These are phyloP conservation scores for Linyphia triangularis DNA, from an alignment of 2,888 invertebrate genomes.

Conservation along the genomic window DNA sequence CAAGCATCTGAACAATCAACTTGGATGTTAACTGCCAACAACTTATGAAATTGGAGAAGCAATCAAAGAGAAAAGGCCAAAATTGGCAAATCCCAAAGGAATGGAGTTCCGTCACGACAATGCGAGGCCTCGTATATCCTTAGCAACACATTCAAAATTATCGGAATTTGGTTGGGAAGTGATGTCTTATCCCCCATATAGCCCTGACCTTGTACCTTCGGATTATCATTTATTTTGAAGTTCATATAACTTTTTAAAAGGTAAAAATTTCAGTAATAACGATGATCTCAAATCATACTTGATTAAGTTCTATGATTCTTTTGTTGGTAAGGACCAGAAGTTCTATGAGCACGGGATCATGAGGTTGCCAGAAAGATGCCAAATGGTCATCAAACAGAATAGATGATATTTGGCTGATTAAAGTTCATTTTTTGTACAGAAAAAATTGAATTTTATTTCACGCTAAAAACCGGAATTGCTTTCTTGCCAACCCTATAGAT, in stretches of 20 bases:
- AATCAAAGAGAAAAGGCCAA: no score
- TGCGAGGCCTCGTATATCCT: background rate
- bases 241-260: background rate
- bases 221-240: conserved; percentile 11
- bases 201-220: background rate
- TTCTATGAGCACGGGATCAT: no score
- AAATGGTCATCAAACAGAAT: no score
- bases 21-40: conserved; percentile 6
- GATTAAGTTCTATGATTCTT: no score
- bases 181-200: background rate
- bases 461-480: no score
- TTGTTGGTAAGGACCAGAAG: no score
- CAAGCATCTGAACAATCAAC: conserved; percentile 6
- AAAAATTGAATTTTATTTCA: no score
- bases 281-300: no score
- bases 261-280: conserved; percentile 7
- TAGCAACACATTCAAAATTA: background rate
- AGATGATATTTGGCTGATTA: no score
- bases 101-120: background rate
- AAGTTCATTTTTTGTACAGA: no score
- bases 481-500: no score
- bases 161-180: conserved; percentile 5
- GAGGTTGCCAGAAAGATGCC: no score
- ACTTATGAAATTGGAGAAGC: conserved; percentile 1
- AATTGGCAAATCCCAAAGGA: conserved; percentile 15